Base-by-base conservation (phyloP, 2,113 vertebrate genomes). In the Mystacornis crossleyi region DNA sequence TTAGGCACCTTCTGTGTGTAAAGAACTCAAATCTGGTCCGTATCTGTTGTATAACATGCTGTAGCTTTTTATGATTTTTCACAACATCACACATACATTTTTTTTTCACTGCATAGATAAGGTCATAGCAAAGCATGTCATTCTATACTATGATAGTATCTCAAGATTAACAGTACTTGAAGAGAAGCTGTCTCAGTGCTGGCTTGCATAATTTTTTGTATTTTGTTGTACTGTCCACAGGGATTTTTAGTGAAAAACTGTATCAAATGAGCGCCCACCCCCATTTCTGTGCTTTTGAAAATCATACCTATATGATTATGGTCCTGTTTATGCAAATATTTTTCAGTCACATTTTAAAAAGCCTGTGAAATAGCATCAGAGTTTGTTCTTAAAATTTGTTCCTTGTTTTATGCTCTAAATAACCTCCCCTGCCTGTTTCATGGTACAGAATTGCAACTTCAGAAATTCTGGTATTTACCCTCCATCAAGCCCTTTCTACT, bases 21-120 rank as follows among this genome's bases (percentile, higher is more conserved):
- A 85, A 75, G 21, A 77, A 65, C 16, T 65, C 18, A 90, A 14
- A 87, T 77, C 50, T 93, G 45, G 29, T 85, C 78, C 3, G 21
- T 67, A 79, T 80, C n/a, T 81, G 50, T 69, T 81, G 8, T 26
- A 33, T 36, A 89, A 75, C 14, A 81, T 12, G 4, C 20, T 82
- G 29, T 24, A 82, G 42, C 21, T 38, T 87, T 78, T 84, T 38
- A 38, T 42, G 25, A 34, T 67, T 89, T 94, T 94, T 95, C 70
- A 55, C 67, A 89, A 38, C 45, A 75, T 85, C 73, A 85, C 84
- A 87, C 50, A 75, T 81, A 43, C 10, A n/a, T 75, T 92, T 94
- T 69, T 94, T 69, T 42, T 85, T 34, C 16, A 14, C 31, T 58
- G 14, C 54, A 58, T 24, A 72, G 57, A 75, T 23, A 82, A 85